Base-by-base conservation (phyloP, 2,888 invertebrate species). In the Caenorhabditis virilis region DNA sequence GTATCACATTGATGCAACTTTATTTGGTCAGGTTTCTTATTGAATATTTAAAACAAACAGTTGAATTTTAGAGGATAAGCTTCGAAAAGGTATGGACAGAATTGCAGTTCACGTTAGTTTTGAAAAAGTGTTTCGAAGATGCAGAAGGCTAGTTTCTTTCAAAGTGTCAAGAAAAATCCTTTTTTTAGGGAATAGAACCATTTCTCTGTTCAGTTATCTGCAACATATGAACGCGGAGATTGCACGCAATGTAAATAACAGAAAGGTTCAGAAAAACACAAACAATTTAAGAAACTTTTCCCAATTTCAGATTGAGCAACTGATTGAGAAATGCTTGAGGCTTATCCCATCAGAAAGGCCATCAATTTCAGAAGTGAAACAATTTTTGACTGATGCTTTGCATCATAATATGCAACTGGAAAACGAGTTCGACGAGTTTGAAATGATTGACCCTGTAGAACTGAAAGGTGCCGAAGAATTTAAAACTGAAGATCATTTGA, bases 1-100 rank as follows among this genome's bases (percentile, higher is more conserved):
- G 94, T n/a, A 89, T 97, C 59, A 89, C 95, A 60, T 84, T 95
- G 30, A 86, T 91, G 0, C 94, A 95, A 85, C 84, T 92, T 4
- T 86, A 56, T 35, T 39, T 54, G 57, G 74, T 72, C 11, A 41
- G 63, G 46, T 45, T 90, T 59, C 85, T 93, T 38, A 35, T 46
- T 18, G 2, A 22, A 18, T 27, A 26, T 30, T 39, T 27, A 30
- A 9, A 13, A 30, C 30, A 9, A 30, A 30, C 30, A 30, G 30
- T 30, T 30, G 30, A 13, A 30, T 30, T 30, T 30, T 13, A 52
- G 52, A 11, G 42, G 2, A 41, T 43, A 2, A n/a, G 9, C 20
- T 41, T 43, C 13, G 41, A 39, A 22, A 49, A 27, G 56, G 27
- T 48, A 18, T 46, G 68, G 76, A 23, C 59, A 47, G 30, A 68